These are phyloP conservation scores for Trichomycterus rosablanca DNA, from an alignment of 2,113 vertebrate species.

Conservation along the genomic window DNA sequence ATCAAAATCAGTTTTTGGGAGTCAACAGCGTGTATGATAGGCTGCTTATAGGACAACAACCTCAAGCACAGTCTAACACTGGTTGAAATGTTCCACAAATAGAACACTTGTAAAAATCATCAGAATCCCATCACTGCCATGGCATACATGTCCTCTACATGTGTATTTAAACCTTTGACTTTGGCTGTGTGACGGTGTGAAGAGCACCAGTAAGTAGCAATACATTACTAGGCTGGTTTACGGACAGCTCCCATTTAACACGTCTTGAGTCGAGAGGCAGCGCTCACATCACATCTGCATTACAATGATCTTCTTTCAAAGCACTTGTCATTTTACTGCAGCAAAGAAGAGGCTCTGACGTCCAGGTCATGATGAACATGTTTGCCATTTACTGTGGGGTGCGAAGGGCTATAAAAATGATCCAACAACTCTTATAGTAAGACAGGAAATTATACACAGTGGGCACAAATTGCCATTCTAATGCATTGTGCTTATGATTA, in stretches of 20 bases:
- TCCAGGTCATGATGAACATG: slow-evolving; percentile 20
- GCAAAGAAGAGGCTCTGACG: slow-evolving; percentile 15
- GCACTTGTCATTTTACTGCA: slow-evolving; percentile 24
- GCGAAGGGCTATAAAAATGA: slow-evolving; percentile 26
- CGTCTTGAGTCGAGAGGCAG: slow-evolving; percentile 2
- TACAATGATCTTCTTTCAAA: slow-evolving; percentile 25
- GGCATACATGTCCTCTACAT: too few species aligned
- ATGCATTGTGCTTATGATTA: slow-evolving; percentile 21
- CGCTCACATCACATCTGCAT: too few species aligned
- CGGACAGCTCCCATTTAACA: slow-evolving; percentile 26
- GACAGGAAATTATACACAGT: slow-evolving; percentile 38
- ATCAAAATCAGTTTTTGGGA: too few species aligned
- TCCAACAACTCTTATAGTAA: slow-evolving; percentile 29
- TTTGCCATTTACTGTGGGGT: slow-evolving; percentile 28
- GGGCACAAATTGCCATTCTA: slow-evolving; percentile 30
- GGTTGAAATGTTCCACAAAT: too few species aligned
- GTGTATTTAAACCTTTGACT: too few species aligned
- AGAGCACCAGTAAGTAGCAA: not conserved
- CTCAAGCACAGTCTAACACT: too few species aligned
- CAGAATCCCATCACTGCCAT: too few species aligned
- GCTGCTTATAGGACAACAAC: too few species aligned
- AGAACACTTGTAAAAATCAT: too few species aligned
- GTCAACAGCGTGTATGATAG: too few species aligned
- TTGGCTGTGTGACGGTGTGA: too few species aligned
- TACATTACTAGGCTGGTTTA: not conserved